Percentiles rank a stretch among this genome's conserved stretches.
Evolutionary conservation across 2,113 vertebrate species (phyloP).

Genomic region (Leptobrachium ailaonicum): DNA sequence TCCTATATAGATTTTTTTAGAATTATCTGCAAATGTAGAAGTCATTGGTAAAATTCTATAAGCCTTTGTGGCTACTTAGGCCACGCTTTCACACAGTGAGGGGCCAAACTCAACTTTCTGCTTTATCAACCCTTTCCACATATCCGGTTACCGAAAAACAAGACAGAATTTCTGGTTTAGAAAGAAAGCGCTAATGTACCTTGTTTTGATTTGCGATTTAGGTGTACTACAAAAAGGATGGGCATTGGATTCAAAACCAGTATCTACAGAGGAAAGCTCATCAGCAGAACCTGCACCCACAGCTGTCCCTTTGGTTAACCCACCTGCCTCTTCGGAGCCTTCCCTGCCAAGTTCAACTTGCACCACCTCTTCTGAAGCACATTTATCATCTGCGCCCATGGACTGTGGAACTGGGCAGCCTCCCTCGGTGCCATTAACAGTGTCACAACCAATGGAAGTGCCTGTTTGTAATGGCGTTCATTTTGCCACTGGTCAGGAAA

Average conservation of each 20-base stretch:
- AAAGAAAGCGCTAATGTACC: no score
- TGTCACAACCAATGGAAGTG: slow-evolving; percentile 80
- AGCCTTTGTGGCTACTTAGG: no score
- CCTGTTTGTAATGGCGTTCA: slow-evolving; percentile 77
- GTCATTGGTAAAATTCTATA: no score
- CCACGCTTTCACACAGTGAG: no score
- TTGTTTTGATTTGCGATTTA: slow-evolving; percentile 55
- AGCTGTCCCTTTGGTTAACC: slow-evolving; percentile 75
- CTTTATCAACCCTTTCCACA: no score
- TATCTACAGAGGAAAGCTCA: slow-evolving; percentile 63
- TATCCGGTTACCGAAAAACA: no score
- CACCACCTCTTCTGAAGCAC: slow-evolving; percentile 61
- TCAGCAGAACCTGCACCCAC: slow-evolving; percentile 69
- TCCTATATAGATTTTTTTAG: no score
- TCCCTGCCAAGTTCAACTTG: slow-evolving; percentile 65
- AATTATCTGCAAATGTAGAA: no score
- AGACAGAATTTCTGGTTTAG: no score
- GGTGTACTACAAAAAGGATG: slow-evolving; percentile 81
- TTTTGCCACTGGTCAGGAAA: slow-evolving; percentile 75
- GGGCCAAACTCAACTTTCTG: no score
- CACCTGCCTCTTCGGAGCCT: slow-evolving; percentile 72
- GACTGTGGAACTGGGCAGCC: slow-evolving; percentile 68
- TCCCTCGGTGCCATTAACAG: slow-evolving; percentile 69
- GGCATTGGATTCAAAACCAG: slow-evolving; percentile 67
- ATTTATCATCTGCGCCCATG: slow-evolving; percentile 60